Evolutionary conservation across 2,888 invertebrate species (phyloP), one percentile per base, ranked within the genome.

Genomic region (Cylloceria caligata): DNA sequence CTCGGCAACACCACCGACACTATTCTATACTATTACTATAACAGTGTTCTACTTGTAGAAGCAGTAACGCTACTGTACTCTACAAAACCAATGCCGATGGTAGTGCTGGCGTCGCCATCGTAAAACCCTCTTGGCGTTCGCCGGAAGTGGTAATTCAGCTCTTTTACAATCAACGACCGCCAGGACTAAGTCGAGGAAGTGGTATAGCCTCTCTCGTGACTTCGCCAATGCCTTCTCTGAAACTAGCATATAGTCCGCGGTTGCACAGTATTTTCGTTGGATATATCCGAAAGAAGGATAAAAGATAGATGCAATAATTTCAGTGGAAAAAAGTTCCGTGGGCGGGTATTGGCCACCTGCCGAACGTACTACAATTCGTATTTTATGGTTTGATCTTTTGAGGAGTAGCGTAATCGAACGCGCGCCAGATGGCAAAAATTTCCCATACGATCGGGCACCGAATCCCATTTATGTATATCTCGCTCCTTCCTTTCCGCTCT

Each of bases 81-180:
- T 42, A 57, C 65, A 65, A 60, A 71, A 71, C 49, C 72, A 78
- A 72, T 75, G 60, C 67, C n/a, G 11, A 21, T 13, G 24, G 64
- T 9, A 11, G 16, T 75, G 74, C 75, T 27, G 62, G 55, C 60
- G 30, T 72, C 47, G 60, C 21, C 72, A 52, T 79, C 82, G 79
- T 79, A 82, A 82, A 82, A 72, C 39, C 69, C 57, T 60, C 67
- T 72, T 47, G 52, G 75, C 79, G 72, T 68, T 45, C 75, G 67
- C 79, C 79, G 82, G 82, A 82, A 82, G 82, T 79, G 82, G 82
- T 82, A 79, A 82, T 79, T 72, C 82, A 72, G 75, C 79, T 62
- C 74, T 75, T 79, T 82, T 72, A 82, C 82, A 82, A 82, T 82
- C 82, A 75, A 72, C 82, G 75, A 82, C 79, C 75, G 52, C 57